Evolutionary conservation across 2,888 invertebrate genomes (phyloP), one percentile per base, ranked within the genome.

Genomic region (Plusia festucae): DNA sequence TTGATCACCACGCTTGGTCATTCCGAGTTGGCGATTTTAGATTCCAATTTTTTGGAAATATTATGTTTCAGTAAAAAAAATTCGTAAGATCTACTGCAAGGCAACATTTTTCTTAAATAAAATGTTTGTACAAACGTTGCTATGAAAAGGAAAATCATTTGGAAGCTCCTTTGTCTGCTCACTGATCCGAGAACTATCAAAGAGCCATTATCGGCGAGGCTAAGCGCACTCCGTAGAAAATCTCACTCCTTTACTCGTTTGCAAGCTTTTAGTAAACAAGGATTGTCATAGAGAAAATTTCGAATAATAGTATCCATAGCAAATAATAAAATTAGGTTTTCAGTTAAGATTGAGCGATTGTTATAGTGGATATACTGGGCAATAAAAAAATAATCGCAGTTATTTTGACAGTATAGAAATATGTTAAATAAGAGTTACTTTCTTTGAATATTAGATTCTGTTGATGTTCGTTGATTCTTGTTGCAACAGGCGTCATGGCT

Each of bases 221-320:
- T 4, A 18, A 40, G 40, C 40, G 6, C 40, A 13, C 34, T 34
- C 34, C 2, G 3, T n/a, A n/a, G n/a, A 1, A 13, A 8, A 32
- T 55, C 44, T 34, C 46, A 53, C 46, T 55, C 40, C 46, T 32
- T 1, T 20, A 30, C 30, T 32, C 34, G 53, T 22, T 22, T 15
- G n/a, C 8, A 54, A 62, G 32, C 49, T 56, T 57, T 65, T 27
- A n/a, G 46, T 53, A 34, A 30, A 54, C 55, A 60, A 62, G 56
- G 52, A 59, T 30, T 20, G 5, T 20, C n/a, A 27, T 30, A 44
- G n/a, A n/a, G 56, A 60, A 51, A n/a, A 44, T 24, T 58, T 62
- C 15, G 16, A 11, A 15, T 9, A 9, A 13, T 40, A n/a, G 0
- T 2, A 49, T 49, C 46, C 4, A 20, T 3, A 49, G 3, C 2